Evolutionary conservation across 2,888 invertebrate species (phyloP).

Genomic region (Cosmia trapezina): DNA sequence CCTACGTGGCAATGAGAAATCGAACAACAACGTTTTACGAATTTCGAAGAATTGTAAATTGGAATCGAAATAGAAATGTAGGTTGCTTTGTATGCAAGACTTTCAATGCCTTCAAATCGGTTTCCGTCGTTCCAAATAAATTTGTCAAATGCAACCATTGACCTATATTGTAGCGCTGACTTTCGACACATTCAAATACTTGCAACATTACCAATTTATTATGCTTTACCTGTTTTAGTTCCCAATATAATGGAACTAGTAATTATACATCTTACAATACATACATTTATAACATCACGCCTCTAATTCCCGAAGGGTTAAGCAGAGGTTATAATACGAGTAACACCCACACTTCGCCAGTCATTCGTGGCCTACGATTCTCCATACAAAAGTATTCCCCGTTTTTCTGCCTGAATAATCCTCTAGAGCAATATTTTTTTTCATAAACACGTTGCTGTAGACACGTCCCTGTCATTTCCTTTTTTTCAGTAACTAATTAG

Average conservation of each 20-base stretch:
- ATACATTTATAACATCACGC: neutral
- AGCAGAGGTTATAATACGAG: too few relatives aligned
- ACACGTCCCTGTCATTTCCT: too few relatives aligned
- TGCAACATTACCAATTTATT: constrained; percentile 3
- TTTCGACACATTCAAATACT: constrained; percentile 25
- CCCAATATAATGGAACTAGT: neutral
- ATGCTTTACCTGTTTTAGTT: neutral
- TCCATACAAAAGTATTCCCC: too few relatives aligned
- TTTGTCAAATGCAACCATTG: constrained; percentile 56
- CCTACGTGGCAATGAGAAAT: constrained; percentile 17
- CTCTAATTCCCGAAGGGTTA: neutral
- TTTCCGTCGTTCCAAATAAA: constrained; percentile 57
- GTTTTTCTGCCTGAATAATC: too few relatives aligned
- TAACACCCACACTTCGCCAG: neutral
- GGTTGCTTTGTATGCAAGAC: constrained; percentile 55
- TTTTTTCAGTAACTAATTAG: too few relatives aligned
- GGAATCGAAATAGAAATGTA: constrained; percentile 46
- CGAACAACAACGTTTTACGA: constrained; percentile 30
- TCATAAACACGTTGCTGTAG: too few relatives aligned
- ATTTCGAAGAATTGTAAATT: constrained; percentile 47
- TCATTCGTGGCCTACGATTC: too few relatives aligned
- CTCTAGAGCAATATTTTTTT: too few relatives aligned
- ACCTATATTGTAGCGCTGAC: constrained; percentile 32
- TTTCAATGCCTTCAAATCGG: constrained; percentile 51
- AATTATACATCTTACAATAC: neutral